Percentiles rank a stretch among this genome's conserved stretches.
phyloP scores from a whole-genome alignment of 1,140 invertebrate genomes.

The Cotesia glomerata region DNA sequence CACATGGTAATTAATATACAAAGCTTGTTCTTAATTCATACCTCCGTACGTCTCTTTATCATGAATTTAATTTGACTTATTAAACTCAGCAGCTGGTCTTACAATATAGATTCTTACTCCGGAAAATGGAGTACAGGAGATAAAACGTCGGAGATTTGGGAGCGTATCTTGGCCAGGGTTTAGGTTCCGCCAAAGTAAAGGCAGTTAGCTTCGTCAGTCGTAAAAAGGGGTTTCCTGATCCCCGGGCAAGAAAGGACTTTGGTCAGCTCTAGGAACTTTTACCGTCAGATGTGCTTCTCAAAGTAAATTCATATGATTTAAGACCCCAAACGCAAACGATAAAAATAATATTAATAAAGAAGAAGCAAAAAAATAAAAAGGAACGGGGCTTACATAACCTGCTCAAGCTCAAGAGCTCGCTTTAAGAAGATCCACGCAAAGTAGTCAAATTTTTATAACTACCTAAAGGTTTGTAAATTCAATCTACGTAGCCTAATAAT shows the following conservation, averaged over 20 bases:
- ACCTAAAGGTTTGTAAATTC: no score
- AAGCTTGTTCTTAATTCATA: neutral
- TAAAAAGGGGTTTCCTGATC: slow-evolving; percentile 22
- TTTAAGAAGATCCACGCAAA: no score
- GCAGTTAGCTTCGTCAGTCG: slow-evolving; percentile 32
- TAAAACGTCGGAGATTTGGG: neutral
- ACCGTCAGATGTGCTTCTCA: slow-evolving; percentile 21
- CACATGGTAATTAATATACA: no score
- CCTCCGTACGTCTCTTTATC: neutral
- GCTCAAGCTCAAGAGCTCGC: no score
- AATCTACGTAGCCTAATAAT: no score
- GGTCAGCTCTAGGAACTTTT: slow-evolving; percentile 24
- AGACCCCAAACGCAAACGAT: neutral
- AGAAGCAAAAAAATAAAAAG: no score
- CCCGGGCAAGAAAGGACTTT: slow-evolving; percentile 26
- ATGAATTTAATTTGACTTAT: slow-evolving; percentile 50
- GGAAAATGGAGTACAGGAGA: neutral
- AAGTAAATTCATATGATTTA: slow-evolving; percentile 4
- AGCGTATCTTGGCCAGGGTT: neutral
- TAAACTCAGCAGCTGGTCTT: slow-evolving; percentile 45
- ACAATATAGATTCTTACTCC: slow-evolving; percentile 3
- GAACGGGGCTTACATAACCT: no score
- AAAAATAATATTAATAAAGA: no score
- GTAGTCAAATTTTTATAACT: no score
- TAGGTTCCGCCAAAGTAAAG: slow-evolving; percentile 16